A percentile compares a stretch with the other conserved stretches of the same genome.
Evolutionary conservation across 2,113 vertebrate genomes (phyloP).

Genomic region (Rhinolophus sinicus): DNA sequence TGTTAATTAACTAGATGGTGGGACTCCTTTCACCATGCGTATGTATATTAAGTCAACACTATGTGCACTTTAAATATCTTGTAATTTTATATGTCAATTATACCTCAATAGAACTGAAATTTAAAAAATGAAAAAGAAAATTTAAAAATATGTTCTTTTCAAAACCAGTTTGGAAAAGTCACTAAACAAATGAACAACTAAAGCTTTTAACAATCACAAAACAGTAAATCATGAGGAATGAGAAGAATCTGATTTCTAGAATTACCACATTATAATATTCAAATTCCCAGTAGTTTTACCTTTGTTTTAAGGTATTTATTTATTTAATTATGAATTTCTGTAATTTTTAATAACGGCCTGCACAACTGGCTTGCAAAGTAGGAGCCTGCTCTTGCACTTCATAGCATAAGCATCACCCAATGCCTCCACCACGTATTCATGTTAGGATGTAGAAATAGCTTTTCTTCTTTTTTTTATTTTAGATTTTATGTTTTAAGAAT

Average conservation of each 20-base stretch:
- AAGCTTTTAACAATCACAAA: neutral
- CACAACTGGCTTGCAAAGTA: neutral
- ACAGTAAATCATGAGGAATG: neutral
- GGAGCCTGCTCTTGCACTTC: neutral
- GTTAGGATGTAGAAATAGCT: neutral
- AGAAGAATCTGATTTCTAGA: neutral
- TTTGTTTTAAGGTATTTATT: neutral
- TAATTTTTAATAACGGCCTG: neutral
- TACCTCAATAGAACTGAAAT: neutral
- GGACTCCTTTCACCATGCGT: neutral
- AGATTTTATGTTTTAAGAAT: neutral
- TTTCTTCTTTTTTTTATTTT: neutral
- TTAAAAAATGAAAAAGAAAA: neutral
- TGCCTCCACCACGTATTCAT: neutral
- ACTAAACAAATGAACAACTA: neutral
- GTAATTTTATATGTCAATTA: neutral
- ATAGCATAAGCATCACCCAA: neutral
- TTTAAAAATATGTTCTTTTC: neutral
- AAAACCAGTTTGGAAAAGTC: neutral
- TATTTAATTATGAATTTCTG: neutral
- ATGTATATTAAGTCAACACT: neutral
- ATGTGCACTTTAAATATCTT: neutral
- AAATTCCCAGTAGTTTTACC: neutral
- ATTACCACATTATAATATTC: neutral
- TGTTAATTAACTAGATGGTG: neutral